These are phyloP conservation scores for Scaptomyza graminum DNA, from an alignment of 1,140 invertebrate genomes.

Conservation along the genomic window DNA sequence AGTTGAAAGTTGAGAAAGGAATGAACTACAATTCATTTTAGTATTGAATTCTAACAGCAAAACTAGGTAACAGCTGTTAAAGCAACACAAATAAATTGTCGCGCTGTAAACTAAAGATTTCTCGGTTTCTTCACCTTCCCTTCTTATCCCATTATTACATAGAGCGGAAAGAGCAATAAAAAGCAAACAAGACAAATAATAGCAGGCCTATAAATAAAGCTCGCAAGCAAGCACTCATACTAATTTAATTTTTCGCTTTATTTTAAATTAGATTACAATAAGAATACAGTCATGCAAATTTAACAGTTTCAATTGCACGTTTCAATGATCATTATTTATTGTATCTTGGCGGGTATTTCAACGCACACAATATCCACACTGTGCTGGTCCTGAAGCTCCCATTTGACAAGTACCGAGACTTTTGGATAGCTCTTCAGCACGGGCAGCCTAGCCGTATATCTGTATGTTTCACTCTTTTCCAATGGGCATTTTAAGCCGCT, in stretches of 20 bases:
- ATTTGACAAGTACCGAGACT: conserved; percentile 88
- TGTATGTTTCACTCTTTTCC: conserved; percentile 85
- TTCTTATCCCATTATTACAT: conserved; percentile 11
- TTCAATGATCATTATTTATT: conserved; percentile 61
- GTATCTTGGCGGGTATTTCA: conserved; percentile 87
- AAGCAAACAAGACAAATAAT: conserved; percentile 46
- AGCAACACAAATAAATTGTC: background rate
- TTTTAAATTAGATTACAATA: conserved; percentile 73
- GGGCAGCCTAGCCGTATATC: conserved; percentile 86
- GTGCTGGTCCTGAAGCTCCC: conserved; percentile 87
- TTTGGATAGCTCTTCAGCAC: conserved; percentile 88
- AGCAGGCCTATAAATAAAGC: conserved; percentile 25
- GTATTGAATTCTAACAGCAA: background rate
- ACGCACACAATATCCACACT: conserved; percentile 87
- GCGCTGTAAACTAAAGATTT: conserved; percentile 4
- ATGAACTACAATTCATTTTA: background rate
- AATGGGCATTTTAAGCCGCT: conserved; percentile 89
- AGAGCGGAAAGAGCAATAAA: conserved; percentile 47
- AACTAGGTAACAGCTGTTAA: background rate
- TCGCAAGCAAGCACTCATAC: conserved; percentile 3
- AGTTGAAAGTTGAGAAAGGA: background rate
- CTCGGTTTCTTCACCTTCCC: conserved; percentile 34
- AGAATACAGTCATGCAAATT: conserved; percentile 33
- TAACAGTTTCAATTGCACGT: conserved; percentile 22
- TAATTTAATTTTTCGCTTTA: conserved; percentile 46